phyloP scores from a whole-genome alignment of 2,113 vertebrate species.

The Sapayoa aenigma region DNA sequence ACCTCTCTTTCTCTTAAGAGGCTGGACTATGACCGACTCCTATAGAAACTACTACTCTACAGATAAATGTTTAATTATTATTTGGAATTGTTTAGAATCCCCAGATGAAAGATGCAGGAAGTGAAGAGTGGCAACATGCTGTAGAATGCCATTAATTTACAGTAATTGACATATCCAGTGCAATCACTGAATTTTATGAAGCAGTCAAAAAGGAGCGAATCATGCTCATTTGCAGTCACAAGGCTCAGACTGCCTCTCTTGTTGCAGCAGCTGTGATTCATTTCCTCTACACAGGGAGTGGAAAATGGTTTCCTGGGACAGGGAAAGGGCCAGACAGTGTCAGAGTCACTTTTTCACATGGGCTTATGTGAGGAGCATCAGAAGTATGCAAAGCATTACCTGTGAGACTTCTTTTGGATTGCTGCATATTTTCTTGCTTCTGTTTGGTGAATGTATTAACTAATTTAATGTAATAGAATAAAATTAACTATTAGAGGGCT shows the following conservation, averaged over 20 bases:
- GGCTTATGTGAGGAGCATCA: not conserved
- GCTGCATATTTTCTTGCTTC: not conserved
- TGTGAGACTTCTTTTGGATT: not conserved
- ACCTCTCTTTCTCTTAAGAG: not conserved
- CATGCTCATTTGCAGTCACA: not conserved
- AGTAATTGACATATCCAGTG: conserved; percentile 22
- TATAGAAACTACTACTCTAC: not conserved
- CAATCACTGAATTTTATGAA: conserved; percentile 7
- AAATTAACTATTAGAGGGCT: not conserved
- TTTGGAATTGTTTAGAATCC: not conserved
- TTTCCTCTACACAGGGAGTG: not conserved
- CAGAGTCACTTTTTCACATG: not conserved
- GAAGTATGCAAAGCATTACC: not conserved
- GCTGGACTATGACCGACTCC: not conserved
- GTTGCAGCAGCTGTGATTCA: conserved; percentile 4
- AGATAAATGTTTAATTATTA: conserved; percentile 50
- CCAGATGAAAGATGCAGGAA: not conserved
- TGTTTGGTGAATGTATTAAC: not conserved
- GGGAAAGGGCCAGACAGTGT: not conserved
- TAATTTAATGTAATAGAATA: not conserved
- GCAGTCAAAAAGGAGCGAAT: not conserved
- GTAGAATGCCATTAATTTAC: conserved; percentile 20
- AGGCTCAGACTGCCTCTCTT: not conserved
- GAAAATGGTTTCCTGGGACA: not conserved
- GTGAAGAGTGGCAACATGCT: not conserved